phyloP scores from a whole-genome alignment of 2,113 vertebrate genomes.

The Malaclemys terrapin region DNA sequence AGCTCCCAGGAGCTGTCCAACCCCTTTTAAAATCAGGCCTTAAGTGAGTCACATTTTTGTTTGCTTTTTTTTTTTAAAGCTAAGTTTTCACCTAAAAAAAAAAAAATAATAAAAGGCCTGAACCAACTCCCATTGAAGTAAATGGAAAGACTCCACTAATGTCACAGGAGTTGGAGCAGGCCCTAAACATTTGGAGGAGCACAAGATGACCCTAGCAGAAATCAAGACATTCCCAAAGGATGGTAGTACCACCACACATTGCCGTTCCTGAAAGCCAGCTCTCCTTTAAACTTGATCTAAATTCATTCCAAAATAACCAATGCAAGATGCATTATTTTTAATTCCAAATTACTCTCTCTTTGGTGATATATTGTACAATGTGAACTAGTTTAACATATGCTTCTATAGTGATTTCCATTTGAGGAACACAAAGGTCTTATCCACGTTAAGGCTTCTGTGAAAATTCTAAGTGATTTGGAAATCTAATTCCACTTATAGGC shows the following conservation, averaged over 20 bases:
- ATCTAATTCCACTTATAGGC: too few species aligned
- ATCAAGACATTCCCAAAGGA: background rate
- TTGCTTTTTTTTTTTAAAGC: background rate
- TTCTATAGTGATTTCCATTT: background rate
- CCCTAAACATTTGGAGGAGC: background rate
- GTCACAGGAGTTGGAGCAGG: background rate
- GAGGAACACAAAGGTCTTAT: background rate
- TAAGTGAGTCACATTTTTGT: background rate
- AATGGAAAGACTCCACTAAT: background rate
- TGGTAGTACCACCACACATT: background rate
- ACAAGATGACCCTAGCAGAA: accelerated
- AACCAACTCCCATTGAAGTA: background rate
- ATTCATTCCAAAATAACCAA: background rate
- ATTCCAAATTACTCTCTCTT: background rate
- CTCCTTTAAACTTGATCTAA: background rate
- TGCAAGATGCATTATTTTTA: background rate
- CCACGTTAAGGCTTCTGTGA: background rate
- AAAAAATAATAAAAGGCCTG: background rate
- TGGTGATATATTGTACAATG: background rate
- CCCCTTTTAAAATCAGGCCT: background rate
- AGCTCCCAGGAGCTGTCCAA: background rate
- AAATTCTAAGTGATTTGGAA: background rate
- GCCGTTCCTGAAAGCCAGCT: background rate
- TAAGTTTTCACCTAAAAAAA: background rate
- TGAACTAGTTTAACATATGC: background rate